Evolutionary conservation across 2,113 vertebrate genomes (phyloP).

Genomic region (Rhinolophus ferrumequinum): DNA sequence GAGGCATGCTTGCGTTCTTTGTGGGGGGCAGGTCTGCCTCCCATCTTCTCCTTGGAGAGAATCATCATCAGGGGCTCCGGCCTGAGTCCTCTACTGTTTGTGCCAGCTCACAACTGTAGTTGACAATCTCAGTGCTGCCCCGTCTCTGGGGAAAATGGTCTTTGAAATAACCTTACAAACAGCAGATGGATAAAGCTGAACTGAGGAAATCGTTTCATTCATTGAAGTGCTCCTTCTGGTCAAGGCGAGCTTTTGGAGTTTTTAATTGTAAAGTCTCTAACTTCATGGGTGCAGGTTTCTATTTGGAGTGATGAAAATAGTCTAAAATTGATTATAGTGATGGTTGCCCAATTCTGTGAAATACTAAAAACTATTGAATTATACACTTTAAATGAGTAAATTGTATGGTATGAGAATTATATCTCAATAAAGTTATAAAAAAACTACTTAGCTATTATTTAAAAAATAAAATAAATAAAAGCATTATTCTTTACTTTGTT

Average conservation of each 20-base stretch:
- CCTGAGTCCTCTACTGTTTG: background rate
- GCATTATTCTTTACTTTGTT: background rate
- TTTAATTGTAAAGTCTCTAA: background rate
- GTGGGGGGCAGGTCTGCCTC: background rate
- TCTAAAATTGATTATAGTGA: background rate
- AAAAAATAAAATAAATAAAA: background rate
- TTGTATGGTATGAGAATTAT: background rate
- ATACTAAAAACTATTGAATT: background rate
- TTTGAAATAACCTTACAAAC: background rate
- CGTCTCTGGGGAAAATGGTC: background rate
- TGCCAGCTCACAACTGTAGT: background rate
- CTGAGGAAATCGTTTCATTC: background rate
- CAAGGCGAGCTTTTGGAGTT: background rate
- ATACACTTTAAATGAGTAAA: background rate
- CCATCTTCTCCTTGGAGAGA: background rate
- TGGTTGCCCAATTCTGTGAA: background rate
- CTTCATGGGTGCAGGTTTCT: background rate
- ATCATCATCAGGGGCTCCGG: background rate
- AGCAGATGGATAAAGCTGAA: background rate
- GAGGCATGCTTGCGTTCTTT: fast-evolving
- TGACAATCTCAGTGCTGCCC: background rate
- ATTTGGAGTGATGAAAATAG: background rate
- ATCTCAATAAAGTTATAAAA: background rate
- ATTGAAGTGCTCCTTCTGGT: background rate
- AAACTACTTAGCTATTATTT: background rate